Base-by-base conservation (phyloP, 1,140 invertebrate species). In the Zophobas morio region DNA sequence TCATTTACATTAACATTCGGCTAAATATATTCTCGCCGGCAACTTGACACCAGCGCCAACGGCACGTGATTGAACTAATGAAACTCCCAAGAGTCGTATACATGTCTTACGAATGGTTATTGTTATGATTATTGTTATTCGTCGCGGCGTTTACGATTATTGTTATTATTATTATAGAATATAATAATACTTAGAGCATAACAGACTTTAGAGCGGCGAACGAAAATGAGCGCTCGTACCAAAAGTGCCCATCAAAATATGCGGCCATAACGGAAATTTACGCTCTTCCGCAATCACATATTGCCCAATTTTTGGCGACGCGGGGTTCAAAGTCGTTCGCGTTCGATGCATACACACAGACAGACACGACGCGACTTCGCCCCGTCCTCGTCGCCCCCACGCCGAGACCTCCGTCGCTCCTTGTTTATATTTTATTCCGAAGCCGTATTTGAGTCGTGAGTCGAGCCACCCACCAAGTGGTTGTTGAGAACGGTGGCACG, bases 61-160 rank as follows among this genome's bases (percentile, higher is more conserved):
- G 76, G 76, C 78, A 82, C 79, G 81, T 82, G 79, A 83, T 82
- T 82, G 77, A 81, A 83, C 82, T 83, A 83, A 83, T 83, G 82
- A 83, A 83, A 82, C 78, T 83, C 81, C 77, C 79, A 46, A 76
- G 81, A 79, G 77, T 81, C 82, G 75, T 83, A 83, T 82, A 83
- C 77, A 83, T 83, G 82, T 83, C 82, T 82, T 77, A 79, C 74
- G 63, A 84, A 84, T 75, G 80, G 82, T 84, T 83, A 84, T 82
- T 80, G 80, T 84, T 84, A 84, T 82, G 81, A 82, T 84, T 84
- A 84, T 82, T 84, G 79, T 80, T 83, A 83, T 83, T 82, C 79
- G 81, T 80, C 76, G 79, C 82, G 79, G 81, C 84, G 82, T 84
- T 83, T 84, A 84, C 81, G 82, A 82, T 81, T 83, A 84, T 81